Percentiles rank a stretch among this genome's conserved stretches.
Evolutionary conservation across 2,888 invertebrate species (phyloP).

Genomic region (Halocaridina rubra): DNA sequence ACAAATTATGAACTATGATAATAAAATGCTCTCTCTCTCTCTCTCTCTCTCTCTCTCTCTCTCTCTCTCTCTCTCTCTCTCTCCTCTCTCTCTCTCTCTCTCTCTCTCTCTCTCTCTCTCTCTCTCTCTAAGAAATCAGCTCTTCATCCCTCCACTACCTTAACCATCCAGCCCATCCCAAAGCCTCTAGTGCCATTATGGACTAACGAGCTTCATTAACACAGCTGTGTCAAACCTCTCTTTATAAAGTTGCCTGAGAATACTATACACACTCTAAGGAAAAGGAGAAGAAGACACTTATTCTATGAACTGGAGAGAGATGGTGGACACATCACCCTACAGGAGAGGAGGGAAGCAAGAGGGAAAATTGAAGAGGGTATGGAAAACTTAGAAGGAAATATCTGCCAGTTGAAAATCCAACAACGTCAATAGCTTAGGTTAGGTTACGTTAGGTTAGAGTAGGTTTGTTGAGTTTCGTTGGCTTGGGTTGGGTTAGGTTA

Average conservation of each 20-base stretch:
- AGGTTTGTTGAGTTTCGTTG: no score
- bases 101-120: not conserved
- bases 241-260: conserved; percentile 39
- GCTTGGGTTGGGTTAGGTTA: no score
- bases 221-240: conserved; percentile 58
- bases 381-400: no score
- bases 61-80: not conserved
- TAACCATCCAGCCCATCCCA: not conserved
- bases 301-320: no score
- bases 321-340: no score
- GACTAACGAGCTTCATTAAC: conserved; percentile 56
- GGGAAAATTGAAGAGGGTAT: no score
- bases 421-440: no score
- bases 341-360: not conserved
- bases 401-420: no score
- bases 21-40: not conserved
- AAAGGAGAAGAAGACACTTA: not conserved
- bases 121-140: no score
- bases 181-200: conserved; percentile 25
- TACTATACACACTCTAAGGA: not conserved
- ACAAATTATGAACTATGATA: no score
- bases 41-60: not conserved
- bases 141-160: not conserved
- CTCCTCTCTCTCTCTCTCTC: not conserved
- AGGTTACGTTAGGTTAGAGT: no score